A percentile compares a stretch with the other conserved stretches of the same genome.
Conservation (phyloP, 2,113 vertebrate genomes). For the Thamnophis sirtalis region DNA sequence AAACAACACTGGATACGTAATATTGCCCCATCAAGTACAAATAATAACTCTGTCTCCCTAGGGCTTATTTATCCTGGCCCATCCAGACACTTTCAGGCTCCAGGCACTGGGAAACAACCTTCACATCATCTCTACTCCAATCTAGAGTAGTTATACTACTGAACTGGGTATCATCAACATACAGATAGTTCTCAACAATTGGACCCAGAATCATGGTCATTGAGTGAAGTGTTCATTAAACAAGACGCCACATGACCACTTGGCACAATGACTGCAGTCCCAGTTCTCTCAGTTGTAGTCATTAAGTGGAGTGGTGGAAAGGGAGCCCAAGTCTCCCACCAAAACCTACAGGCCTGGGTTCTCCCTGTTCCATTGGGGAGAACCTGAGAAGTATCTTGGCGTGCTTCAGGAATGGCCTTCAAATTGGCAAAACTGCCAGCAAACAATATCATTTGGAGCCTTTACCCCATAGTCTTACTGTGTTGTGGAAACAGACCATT, state of each 20-base stretch:
- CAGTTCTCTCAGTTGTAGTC: not conserved
- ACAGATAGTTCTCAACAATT: not conserved
- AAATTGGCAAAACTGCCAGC: not conserved
- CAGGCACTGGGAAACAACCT: not conserved
- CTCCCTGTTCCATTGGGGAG: too few species aligned
- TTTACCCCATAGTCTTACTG: not conserved
- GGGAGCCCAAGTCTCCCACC: not conserved
- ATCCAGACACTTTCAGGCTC: not conserved
- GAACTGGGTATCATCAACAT: not conserved
- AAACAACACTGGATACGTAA: not conserved
- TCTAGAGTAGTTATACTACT: not conserved
- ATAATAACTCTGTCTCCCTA: not conserved
- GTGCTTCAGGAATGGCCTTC: not conserved
- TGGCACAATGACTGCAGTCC: not conserved
- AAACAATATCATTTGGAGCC: not conserved
- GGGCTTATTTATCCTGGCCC: not conserved
- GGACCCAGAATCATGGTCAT: not conserved
- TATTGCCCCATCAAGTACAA: not conserved
- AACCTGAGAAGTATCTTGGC: not conserved
- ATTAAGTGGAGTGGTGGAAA: not conserved
- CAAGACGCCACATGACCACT: not conserved
- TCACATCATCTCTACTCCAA: not conserved
- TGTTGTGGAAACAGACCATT: not conserved
- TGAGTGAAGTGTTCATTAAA: not conserved
- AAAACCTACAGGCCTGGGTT: not conserved